Conservation (phyloP, 2,888 invertebrate species). For the Monopis laevigella region DNA sequence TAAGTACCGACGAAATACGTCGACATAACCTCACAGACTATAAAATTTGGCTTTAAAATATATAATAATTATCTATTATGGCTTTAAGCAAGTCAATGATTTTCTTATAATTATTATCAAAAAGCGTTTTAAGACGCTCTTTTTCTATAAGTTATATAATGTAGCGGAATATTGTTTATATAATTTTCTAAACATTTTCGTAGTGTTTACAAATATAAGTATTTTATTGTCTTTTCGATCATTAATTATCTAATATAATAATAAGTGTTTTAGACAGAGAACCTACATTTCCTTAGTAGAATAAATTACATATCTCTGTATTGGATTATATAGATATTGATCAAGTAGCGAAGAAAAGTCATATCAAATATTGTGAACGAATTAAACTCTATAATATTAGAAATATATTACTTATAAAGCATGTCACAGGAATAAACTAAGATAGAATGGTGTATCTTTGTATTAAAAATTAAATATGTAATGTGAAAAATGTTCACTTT, state of each 20-base stretch:
- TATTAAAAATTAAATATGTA: no score
- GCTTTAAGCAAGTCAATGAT: conserved; percentile 61
- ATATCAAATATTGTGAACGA: no score
- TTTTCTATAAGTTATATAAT: conserved; percentile 16
- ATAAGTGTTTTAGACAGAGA: conserved; percentile 44
- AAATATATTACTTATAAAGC: no score
- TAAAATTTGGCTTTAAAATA: conserved; percentile 67
- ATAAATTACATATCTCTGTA: background rate
- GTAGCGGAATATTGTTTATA: conserved; percentile 50
- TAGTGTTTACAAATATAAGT: conserved; percentile 49
- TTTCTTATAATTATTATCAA: conserved; percentile 44
- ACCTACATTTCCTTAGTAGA: background rate
- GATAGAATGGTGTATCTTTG: no score
- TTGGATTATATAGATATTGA: no score
- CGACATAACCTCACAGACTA: conserved; percentile 67
- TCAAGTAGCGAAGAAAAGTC: no score
- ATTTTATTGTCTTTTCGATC: conserved; percentile 50
- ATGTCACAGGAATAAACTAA: no score
- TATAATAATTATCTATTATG: conserved; percentile 53
- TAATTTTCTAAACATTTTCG: conserved; percentile 61
- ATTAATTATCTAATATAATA: conserved; percentile 40
- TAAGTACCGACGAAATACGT: conserved; percentile 50
- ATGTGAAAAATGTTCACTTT: no score
- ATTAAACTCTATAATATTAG: no score
- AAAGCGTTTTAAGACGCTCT: conserved; percentile 1